A percentile compares a stretch with the other conserved stretches of the same genome.
These are phyloP conservation scores for Cromileptes altivelis DNA, from an alignment of 2,113 vertebrate genomes.

Conservation along the genomic window DNA sequence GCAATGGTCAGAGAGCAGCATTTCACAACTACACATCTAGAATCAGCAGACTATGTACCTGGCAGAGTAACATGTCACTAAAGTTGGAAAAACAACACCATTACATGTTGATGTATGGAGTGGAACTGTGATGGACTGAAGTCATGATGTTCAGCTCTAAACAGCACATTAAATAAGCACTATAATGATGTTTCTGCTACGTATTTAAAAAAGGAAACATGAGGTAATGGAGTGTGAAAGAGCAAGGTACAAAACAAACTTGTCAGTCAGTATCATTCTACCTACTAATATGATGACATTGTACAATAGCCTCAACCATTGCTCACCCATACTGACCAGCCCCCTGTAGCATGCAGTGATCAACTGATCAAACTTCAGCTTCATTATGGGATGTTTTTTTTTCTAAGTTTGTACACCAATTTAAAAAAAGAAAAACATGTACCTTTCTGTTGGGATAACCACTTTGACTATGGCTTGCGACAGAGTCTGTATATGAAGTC, in stretches of 20 bases:
- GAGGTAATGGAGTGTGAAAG: constrained; percentile 52
- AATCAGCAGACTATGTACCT: constrained; percentile 53
- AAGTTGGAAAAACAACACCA: constrained; percentile 33
- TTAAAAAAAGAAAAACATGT: constrained; percentile 99
- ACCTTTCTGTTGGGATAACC: constrained; percentile 99
- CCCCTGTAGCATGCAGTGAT: constrained; percentile 86
- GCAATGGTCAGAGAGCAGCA: constrained; percentile 80
- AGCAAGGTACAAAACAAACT: constrained; percentile 33
- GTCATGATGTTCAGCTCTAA: constrained; percentile 37
- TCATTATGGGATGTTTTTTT: constrained; percentile 90
- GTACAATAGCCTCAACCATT: constrained; percentile 87
- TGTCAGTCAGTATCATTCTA: constrained; percentile 44
- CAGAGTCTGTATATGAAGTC: constrained; percentile 99
- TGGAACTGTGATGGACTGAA: constrained; percentile 47
- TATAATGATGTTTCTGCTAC: constrained; percentile 48
- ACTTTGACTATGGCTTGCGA: constrained; percentile 99
- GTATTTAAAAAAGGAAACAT: constrained; percentile 44
- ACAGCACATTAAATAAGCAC: constrained; percentile 37
- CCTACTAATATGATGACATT: constrained; percentile 50
- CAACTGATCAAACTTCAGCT: constrained; percentile 85
- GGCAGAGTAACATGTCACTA: constrained; percentile 41
- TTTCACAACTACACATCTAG: constrained; percentile 49
- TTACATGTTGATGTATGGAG: constrained; percentile 56
- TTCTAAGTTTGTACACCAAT: constrained; percentile 98
- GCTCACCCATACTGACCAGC: constrained; percentile 93